These are phyloP conservation scores for Excalfactoria chinensis DNA, from an alignment of 2,113 vertebrate species.

Conservation along the genomic window DNA sequence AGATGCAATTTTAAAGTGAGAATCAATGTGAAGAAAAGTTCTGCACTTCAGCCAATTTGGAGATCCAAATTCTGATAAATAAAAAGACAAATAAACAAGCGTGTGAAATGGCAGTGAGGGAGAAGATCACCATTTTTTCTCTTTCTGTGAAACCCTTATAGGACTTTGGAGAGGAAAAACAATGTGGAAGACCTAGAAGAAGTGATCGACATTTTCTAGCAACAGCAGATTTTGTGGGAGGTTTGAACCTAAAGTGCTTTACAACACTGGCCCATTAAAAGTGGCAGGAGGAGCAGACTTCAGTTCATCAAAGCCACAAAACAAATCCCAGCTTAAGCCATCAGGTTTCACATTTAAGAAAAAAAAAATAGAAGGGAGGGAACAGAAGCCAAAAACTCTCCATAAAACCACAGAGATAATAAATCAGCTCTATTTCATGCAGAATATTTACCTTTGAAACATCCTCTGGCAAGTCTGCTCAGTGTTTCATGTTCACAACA, in stretches of 20 bases:
- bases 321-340: slow-evolving; percentile 48
- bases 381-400: slow-evolving; percentile 59
- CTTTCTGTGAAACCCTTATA: neutral
- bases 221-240: neutral
- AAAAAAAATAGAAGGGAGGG: slow-evolving; percentile 32
- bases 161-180: neutral
- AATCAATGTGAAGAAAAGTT: neutral
- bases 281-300: neutral
- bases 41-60: neutral
- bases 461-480: slow-evolving; percentile 36
- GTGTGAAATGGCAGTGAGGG: neutral
- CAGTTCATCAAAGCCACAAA: slow-evolving; percentile 55
- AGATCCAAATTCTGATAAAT: neutral
- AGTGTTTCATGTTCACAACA: slow-evolving; percentile 25
- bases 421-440: slow-evolving; percentile 40
- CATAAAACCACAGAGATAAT: slow-evolving; percentile 57
- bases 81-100: accelerated
- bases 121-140: neutral
- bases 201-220: neutral
- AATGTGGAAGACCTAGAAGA: neutral
- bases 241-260: slow-evolving; percentile 1
- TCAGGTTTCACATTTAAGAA: neutral
- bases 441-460: slow-evolving; percentile 57
- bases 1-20: neutral
- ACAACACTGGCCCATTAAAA: slow-evolving; percentile 11